A percentile compares a stretch with the other conserved stretches of the same genome.
Evolutionary conservation across 2,113 vertebrate species (phyloP).

Genomic region (Ginglymostoma cirratum): DNA sequence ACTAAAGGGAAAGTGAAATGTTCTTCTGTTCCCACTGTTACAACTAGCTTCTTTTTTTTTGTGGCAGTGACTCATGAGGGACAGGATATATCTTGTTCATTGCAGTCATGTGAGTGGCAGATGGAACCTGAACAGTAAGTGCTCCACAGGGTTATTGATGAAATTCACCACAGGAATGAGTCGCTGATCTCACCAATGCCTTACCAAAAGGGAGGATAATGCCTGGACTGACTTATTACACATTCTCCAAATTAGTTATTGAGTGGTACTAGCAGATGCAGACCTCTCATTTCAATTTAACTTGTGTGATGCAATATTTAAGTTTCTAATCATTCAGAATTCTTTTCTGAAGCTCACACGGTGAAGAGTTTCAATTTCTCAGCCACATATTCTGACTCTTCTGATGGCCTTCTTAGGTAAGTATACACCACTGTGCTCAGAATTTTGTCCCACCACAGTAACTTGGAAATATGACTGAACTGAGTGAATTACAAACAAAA

Average conservation of each 20-base stretch:
- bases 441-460: neutral
- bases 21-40: neutral
- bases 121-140: neutral
- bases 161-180: neutral
- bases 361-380: neutral
- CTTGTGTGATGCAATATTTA: neutral
- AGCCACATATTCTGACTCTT: too few species aligned
- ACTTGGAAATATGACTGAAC: neutral
- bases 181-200: neutral
- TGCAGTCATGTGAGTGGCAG: neutral
- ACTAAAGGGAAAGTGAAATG: constrained; percentile 8
- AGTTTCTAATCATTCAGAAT: neutral
- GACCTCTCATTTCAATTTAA: neutral
- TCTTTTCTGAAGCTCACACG: neutral
- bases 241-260: neutral
- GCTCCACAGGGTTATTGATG: neutral
- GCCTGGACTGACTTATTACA: neutral
- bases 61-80: neutral
- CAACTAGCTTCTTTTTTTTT: neutral
- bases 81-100: neutral
- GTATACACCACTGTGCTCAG: too few species aligned
- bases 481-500: neutral
- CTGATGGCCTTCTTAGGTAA: too few species aligned
- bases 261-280: neutral
- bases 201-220: neutral